Percentiles rank a stretch among this genome's conserved stretches.
These are phyloP conservation scores for Leptatherina wallacei DNA, from an alignment of 2,797 vertebrate species.

Conservation along the genomic window DNA sequence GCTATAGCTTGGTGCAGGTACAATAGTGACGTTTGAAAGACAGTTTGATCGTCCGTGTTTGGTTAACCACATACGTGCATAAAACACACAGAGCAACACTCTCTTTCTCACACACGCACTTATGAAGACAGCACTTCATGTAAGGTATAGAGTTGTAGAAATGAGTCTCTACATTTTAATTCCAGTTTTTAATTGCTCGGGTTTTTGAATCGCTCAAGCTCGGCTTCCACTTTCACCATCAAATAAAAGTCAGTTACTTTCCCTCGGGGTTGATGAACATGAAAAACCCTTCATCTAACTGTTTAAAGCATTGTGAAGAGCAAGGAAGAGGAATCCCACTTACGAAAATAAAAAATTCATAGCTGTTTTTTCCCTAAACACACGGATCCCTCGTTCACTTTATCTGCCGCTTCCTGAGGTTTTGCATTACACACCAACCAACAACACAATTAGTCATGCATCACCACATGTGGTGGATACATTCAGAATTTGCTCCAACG, in stretches of 20 bases:
- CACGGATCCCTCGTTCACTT: constrained; percentile 63
- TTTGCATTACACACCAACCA: constrained; percentile 76
- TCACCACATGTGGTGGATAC: constrained; percentile 78
- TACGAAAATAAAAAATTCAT: constrained; percentile 47
- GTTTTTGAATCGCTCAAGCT: constrained; percentile 62
- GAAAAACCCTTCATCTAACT: constrained; percentile 62
- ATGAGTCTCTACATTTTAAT: constrained; percentile 22
- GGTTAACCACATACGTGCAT: neutral
- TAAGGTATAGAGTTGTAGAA: constrained; percentile 25
- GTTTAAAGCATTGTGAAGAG: constrained; percentile 59
- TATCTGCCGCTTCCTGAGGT: constrained; percentile 69
- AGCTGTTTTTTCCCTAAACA: constrained; percentile 46
- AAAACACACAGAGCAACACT: constrained; percentile 9
- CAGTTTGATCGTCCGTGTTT: constrained; percentile 37
- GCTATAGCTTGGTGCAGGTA: constrained; percentile 2
- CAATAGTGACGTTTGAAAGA: constrained; percentile 46
- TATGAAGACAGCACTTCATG: neutral
- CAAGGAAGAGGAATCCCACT: constrained; percentile 73
- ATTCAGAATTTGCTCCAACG: constrained; percentile 56
- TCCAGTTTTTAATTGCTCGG: constrained; percentile 19
- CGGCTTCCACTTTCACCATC: constrained; percentile 48
- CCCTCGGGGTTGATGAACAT: constrained; percentile 16
- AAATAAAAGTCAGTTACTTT: constrained; percentile 48
- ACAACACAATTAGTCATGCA: constrained; percentile 81
- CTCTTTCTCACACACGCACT: neutral